phyloP scores from a whole-genome alignment of 1,140 invertebrate species.

The Coenobita brevimanus region DNA sequence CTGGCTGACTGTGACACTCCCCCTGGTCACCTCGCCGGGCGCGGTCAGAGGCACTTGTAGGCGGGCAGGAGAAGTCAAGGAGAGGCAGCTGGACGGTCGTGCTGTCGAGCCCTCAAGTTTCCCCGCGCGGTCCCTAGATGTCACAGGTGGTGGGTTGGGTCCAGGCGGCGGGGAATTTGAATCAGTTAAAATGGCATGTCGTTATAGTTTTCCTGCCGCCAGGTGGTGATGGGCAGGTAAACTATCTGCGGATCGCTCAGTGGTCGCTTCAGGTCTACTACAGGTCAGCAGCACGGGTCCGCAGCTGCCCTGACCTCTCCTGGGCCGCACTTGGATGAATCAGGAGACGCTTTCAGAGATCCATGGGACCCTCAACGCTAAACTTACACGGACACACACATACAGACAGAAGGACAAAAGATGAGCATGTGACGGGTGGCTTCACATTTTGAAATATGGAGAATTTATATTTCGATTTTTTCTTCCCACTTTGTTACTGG shows the following conservation, averaged over 20 bases:
- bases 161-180: not conserved
- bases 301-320: slow-evolving; percentile 5
- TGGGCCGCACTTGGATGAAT: slow-evolving; percentile 36
- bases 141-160: not conserved
- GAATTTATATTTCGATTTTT: slow-evolving; percentile 17
- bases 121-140: not conserved
- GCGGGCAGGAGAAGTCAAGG: slow-evolving; percentile 1
- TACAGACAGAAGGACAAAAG: slow-evolving; percentile 44
- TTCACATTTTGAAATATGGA: slow-evolving; percentile 14
- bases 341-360: slow-evolving; percentile 19
- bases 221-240: slow-evolving; percentile 14
- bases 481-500: not conserved
- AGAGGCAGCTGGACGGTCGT: not conserved
- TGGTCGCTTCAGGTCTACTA: slow-evolving; percentile 61
- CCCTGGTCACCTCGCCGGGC: slow-evolving; percentile 40
- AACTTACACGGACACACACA: slow-evolving; percentile 38
- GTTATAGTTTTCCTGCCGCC: not conserved
- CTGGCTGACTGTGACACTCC: slow-evolving; percentile 61
- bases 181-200: not conserved
- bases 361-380: slow-evolving; percentile 54
- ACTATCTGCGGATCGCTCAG: slow-evolving; percentile 55
- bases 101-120: not conserved
- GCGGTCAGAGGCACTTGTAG: slow-evolving; percentile 51
- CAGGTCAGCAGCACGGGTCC: slow-evolving; percentile 9
- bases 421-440: slow-evolving; percentile 55